Percentiles rank a stretch among this genome's conserved stretches.
These are phyloP conservation scores for Ichneumoninae sp. DNA, from an alignment of 2,888 invertebrate genomes.

Conservation along the genomic window DNA sequence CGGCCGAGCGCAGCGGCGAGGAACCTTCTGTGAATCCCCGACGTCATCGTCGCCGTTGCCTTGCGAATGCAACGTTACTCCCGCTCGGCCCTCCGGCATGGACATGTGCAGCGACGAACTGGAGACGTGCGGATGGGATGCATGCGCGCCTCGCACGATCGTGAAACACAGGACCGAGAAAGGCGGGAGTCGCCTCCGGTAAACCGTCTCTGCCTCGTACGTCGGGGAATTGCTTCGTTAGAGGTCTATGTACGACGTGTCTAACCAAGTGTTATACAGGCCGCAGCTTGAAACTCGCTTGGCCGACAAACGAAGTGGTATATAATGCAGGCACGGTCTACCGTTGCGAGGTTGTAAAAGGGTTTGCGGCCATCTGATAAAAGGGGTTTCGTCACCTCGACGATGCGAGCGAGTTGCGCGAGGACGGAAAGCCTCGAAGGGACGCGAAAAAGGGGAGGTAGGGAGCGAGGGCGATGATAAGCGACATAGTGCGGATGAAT, in stretches of 20 bases:
- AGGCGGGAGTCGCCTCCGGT: neutral
- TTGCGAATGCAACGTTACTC: constrained; percentile 3
- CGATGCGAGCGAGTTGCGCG: neutral
- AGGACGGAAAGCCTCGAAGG: neutral
- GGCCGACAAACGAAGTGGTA: neutral
- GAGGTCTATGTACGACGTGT: constrained; percentile 36
- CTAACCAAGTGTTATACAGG: constrained; percentile 28
- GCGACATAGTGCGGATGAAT: constrained; percentile 31
- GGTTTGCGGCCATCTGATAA: constrained; percentile 36
- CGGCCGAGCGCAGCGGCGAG: neutral
- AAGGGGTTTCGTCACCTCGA: constrained; percentile 32
- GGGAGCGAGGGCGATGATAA: constrained; percentile 2
- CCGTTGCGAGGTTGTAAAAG: neutral
- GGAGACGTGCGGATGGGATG: constrained; percentile 11
- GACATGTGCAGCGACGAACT: neutral
- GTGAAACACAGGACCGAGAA: neutral
- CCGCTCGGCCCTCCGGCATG: constrained; percentile 13
- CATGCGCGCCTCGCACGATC: neutral
- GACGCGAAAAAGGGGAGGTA: neutral
- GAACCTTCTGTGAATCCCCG: constrained; percentile 11
- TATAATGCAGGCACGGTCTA: neutral
- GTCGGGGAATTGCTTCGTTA: constrained; percentile 54
- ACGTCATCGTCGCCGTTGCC: constrained; percentile 12
- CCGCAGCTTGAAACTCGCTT: neutral
- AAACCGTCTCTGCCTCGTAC: constrained; percentile 5